These are phyloP conservation scores for Ciona savignyi DNA, from an alignment of 23 tunicate species.

Conservation along the genomic window DNA sequence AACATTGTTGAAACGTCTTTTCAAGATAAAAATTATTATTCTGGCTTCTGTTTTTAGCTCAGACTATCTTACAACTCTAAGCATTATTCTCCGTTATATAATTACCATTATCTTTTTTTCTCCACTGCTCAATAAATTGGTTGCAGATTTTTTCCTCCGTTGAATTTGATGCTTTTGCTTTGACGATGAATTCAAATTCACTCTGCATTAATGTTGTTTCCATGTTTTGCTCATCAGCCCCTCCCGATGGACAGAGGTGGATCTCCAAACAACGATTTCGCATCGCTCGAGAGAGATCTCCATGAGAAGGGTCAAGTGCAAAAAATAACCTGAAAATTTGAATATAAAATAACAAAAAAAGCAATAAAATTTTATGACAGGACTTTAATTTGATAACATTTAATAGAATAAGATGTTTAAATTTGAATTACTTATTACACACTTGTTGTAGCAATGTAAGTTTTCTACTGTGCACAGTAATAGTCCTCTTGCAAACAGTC, in stretches of 20 bases:
- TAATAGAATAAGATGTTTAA: too few relatives aligned
- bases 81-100: too few relatives aligned
- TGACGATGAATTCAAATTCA: neutral
- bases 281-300: conserved; percentile 93
- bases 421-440: too few relatives aligned
- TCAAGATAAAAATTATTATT: too few relatives aligned
- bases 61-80: too few relatives aligned
- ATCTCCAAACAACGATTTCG: conserved; percentile 92
- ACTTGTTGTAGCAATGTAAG: too few relatives aligned
- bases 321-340: conserved; percentile 52
- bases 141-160: neutral
- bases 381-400: too few relatives aligned
- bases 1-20: too few relatives aligned
- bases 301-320: conserved; percentile 55
- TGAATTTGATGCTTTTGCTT: neutral
- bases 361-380: too few relatives aligned
- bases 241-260: conserved; percentile 13
- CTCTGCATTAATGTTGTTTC: neutral
- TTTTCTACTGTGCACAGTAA: too few relatives aligned
- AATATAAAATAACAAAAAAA: neutral
- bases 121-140: neutral
- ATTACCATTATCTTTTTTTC: neutral
- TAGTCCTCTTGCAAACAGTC: too few relatives aligned
- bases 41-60: too few relatives aligned
- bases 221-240: neutral